Base-by-base conservation (phyloP, 2,797 vertebrate genomes). In the Cyprinella venusta region DNA sequence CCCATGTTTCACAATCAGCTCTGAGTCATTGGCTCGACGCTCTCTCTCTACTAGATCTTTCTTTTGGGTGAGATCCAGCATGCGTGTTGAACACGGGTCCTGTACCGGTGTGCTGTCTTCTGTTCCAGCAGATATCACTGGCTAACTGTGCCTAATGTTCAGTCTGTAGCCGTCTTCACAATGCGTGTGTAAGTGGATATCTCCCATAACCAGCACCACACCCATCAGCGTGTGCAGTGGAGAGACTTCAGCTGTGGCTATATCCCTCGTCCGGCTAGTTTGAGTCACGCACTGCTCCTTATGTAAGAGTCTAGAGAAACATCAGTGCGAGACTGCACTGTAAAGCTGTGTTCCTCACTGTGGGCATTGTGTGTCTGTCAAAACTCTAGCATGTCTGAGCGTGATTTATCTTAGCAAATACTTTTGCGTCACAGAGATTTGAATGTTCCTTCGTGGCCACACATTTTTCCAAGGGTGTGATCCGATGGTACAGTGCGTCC, bases 1-100 rank as follows among this genome's bases (percentile, higher is more conserved):
- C 81, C 87, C 70, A 61, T 64, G 65, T 87, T 88, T 85, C 87
- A 82, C 84, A 86, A 88, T 83, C 80, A 10, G 21, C 63, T 63
- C 59, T 80, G 86, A 82, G 81, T 87, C 87, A 86, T 45, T 38
- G 52, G 77, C 80, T 85, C 56, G 52, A 56, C 61, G 69, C 26
- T 7, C 5, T 67, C 5, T 67, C 64, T 33, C 24, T 63, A 12
- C 72, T 42, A 40, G 75, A 79, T 26, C 36, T 38, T 84, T 75
- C 78, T 61, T 38, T 75, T 74, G 80, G 30, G 19, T 24, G 7
- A 21, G 42, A 48, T n/a, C 80, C 70, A 81, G 56, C 24, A 19
- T 65, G 79, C 30, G 13, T 26, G 56, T 24, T 7, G 42, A 72
- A 12, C 30, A 18, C 13, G 33, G 26, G 8, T 24, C 26, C 79